Conservation (phyloP, 2,797 vertebrate genomes). For the Sebastes flavidus region DNA sequence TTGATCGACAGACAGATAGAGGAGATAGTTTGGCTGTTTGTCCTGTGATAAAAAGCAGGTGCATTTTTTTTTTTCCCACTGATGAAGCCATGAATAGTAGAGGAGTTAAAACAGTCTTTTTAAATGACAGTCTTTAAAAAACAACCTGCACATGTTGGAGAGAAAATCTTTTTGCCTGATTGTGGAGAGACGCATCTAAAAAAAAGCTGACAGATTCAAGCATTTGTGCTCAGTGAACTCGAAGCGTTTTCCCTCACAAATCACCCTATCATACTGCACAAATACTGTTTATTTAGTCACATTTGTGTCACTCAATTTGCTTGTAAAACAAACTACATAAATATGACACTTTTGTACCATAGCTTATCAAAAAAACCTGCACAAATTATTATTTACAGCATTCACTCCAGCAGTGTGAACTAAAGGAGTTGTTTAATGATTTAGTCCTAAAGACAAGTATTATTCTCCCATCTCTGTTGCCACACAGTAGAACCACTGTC, state of each 20-base stretch:
- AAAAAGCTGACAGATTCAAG: constrained; percentile 28
- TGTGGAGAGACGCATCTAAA: background rate
- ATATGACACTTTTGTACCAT: background rate
- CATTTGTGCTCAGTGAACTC: constrained; percentile 1
- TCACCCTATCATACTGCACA: background rate
- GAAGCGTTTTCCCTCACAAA: background rate
- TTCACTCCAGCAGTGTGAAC: background rate
- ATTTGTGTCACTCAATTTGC: background rate
- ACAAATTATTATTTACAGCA: background rate
- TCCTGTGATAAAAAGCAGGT: constrained; percentile 36
- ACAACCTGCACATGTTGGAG: too few relatives aligned
- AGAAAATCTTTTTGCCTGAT: background rate
- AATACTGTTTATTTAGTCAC: background rate
- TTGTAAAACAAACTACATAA: background rate
- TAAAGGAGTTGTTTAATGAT: background rate
- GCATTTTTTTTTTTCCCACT: rapidly evolving
- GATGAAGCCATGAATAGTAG: rapidly evolving
- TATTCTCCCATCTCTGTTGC: background rate
- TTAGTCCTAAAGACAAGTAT: background rate
- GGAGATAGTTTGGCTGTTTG: constrained; percentile 31
- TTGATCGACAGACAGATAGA: background rate
- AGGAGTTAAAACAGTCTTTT: background rate
- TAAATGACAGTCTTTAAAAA: background rate
- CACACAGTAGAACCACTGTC: background rate
- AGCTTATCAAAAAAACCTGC: background rate